Base-by-base conservation (phyloP, 2,797 vertebrate species). In the Cephalopachus bancanus region DNA sequence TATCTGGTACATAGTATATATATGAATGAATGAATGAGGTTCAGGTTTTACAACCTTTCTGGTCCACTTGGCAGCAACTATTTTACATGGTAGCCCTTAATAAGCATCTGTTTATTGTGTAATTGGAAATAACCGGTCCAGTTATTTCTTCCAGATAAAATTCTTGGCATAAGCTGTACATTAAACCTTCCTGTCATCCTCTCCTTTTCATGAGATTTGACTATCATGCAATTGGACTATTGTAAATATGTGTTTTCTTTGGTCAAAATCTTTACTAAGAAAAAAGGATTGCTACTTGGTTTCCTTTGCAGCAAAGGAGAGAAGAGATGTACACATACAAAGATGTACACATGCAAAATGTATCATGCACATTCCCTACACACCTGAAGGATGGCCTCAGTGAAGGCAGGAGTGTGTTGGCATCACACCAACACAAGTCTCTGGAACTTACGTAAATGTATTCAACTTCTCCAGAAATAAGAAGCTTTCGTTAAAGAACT, bases 401-500 rank as follows among this genome's bases (percentile, higher is more conserved):
- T 76, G 30, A 87, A 96, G 89, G 80, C 53, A 89, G 22, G 28
- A 89, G 8, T 2, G 8, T 94, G 33, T 91, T 95, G 55, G 60
- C 55, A 86, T 87, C 79, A 71, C 8, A 80, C 30, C 87, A 85
- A 85, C 97, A 85, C 96, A 95, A 76, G 33, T 91, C 81, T 92
- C 76, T 97, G 55, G 44, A 59, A 96, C 93, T 91, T 78, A 72
- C 57, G 93, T 80, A 78, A 91, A 96, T 95, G 83, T 93, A 88
- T 95, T 94, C 88, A 69, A 44, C 72, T 89, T 89, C 83, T 96
- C 20, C 44, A 90, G 83, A 95, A 87, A 78, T 84, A 94, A 81
- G 78, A 92, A 91, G 71, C 60, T 95, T 86, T 94, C n/a, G 49
- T 92, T 88, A 67, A 95, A 95, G 67, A 95, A 87, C 89, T 93